Percentiles rank a stretch among this genome's conserved stretches.
phyloP scores from a whole-genome alignment of 1,140 invertebrate species.

The Zaprionus taronus region DNA sequence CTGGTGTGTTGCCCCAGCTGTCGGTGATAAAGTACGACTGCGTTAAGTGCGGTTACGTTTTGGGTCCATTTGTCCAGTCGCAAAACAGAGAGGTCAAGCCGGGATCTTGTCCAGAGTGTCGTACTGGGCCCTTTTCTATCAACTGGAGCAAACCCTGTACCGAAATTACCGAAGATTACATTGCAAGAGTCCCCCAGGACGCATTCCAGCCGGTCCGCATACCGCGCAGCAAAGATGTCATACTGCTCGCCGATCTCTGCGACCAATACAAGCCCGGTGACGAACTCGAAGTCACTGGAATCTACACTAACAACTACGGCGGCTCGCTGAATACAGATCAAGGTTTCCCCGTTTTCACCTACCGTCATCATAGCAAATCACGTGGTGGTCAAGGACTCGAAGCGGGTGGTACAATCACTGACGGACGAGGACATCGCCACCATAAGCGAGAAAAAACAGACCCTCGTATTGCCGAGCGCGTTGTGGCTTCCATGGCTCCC shows the following conservation, averaged over 20 bases:
- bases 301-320: constrained; percentile 99
- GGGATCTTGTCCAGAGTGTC: constrained; percentile 98
- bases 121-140: constrained; percentile 96
- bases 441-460: constrained; percentile 97
- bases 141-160: constrained; percentile 98
- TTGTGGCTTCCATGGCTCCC: constrained; percentile 98
- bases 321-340: constrained; percentile 98
- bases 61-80: constrained; percentile 98
- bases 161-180: constrained; percentile 98
- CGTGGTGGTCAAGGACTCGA: constrained; percentile 97
- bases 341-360: constrained; percentile 99
- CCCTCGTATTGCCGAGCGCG: constrained; percentile 95
- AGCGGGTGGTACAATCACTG: constrained; percentile 93
- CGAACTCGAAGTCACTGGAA: constrained; percentile 97
- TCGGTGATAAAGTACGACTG: constrained; percentile 99
- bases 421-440: constrained; percentile 98
- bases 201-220: constrained; percentile 97
- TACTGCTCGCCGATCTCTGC: constrained; percentile 97
- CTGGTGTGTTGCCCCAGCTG: constrained; percentile 97
- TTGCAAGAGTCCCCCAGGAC: constrained; percentile 98
- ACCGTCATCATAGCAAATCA: constrained; percentile 99
- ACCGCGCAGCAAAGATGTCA: constrained; percentile 98
- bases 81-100: constrained; percentile 98
- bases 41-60: constrained; percentile 96
- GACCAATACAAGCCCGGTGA: constrained; percentile 99